phyloP scores from a whole-genome alignment of 2,113 vertebrate species.

The Procapra przewalskii region DNA sequence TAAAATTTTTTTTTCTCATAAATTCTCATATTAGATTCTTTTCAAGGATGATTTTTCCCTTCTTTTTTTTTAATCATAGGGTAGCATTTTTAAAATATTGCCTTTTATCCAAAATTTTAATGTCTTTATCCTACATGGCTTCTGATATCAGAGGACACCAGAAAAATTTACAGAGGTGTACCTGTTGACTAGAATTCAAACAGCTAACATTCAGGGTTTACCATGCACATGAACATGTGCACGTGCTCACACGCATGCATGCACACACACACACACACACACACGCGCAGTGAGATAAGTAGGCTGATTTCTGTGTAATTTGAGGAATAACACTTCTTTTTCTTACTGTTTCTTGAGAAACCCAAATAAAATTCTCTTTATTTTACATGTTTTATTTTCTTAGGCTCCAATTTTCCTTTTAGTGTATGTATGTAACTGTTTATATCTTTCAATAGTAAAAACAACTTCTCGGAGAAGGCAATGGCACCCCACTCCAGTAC shows the following conservation, averaged over 20 bases:
- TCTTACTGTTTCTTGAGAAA: not conserved
- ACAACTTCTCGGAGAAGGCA: not conserved
- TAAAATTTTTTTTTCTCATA: not conserved
- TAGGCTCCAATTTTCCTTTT: not conserved
- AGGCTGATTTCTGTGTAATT: not conserved
- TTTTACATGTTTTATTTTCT: not conserved
- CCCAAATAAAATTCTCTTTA: not conserved
- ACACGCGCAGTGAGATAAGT: not conserved
- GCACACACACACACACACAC: not conserved
- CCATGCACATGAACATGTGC: not conserved
- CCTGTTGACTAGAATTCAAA: not conserved
- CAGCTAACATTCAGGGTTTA: not conserved
- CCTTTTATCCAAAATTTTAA: not conserved
- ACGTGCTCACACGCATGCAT: fast-evolving
- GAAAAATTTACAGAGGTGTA: not conserved
- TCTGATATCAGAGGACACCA: not conserved
- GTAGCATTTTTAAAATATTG: not conserved
- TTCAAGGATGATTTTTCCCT: not conserved
- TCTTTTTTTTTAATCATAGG: not conserved
- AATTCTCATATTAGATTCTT: not conserved
- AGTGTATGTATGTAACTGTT: not conserved
- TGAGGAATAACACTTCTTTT: not conserved
- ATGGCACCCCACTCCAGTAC: no score
- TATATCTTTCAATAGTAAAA: not conserved
- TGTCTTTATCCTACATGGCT: not conserved